phyloP scores from a whole-genome alignment of 2,797 vertebrate genomes.

The Antennarius maculatus region DNA sequence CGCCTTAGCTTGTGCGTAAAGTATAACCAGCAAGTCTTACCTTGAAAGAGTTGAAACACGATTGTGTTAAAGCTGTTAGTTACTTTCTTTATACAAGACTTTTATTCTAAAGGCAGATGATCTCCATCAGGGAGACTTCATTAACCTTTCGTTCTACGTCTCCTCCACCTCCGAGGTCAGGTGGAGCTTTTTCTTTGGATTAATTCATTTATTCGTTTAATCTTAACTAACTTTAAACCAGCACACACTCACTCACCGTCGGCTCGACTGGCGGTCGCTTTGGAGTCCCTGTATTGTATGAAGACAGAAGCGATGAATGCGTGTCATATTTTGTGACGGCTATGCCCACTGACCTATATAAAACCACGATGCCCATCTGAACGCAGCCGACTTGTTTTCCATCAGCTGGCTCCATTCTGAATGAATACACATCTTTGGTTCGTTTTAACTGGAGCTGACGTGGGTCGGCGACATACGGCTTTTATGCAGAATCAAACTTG shows the following conservation, averaged over 20 bases:
- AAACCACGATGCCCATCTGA: conserved; percentile 35
- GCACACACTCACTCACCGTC: neutral
- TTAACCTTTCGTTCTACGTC: neutral
- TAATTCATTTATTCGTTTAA: conserved; percentile 24
- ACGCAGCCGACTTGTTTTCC: conserved; percentile 14
- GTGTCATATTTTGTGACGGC: conserved; percentile 41
- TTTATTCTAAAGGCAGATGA: neutral
- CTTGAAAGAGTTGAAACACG: neutral
- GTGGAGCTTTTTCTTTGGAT: neutral
- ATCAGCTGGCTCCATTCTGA: conserved; percentile 58
- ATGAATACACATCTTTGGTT: conserved; percentile 34
- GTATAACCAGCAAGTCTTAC: neutral
- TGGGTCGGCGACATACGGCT: conserved; percentile 25
- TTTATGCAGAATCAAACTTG: conserved; percentile 20
- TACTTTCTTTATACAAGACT: neutral
- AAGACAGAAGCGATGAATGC: conserved; percentile 16
- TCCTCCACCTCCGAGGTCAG: neutral
- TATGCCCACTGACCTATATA: conserved; percentile 55
- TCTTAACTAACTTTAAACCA: conserved; percentile 15
- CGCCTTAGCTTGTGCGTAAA: neutral
- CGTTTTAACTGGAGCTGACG: neutral
- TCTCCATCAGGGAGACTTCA: neutral
- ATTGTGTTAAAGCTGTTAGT: neutral
- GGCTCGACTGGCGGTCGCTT: conserved; percentile 6
- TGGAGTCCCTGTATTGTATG: neutral